Conservation (phyloP, 2,888 invertebrate species). For the Netelia fuscicornis region DNA sequence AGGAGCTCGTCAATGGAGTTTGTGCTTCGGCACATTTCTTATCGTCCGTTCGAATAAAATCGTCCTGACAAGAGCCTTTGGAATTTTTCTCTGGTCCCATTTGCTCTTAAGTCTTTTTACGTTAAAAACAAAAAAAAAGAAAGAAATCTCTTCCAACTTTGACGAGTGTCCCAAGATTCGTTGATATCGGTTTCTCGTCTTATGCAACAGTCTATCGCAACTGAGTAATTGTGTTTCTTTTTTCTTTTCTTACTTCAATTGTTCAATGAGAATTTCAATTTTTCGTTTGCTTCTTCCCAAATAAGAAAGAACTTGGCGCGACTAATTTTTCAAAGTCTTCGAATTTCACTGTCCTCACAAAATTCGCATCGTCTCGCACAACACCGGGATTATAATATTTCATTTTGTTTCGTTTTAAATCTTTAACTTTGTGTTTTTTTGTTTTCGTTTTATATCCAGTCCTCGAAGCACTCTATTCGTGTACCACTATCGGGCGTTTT, state of each 20-base stretch:
- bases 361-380: constrained; percentile 18
- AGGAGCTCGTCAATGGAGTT: constrained; percentile 3
- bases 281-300: neutral
- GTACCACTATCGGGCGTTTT: neutral
- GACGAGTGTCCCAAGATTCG: neutral
- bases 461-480: constrained; percentile 46
- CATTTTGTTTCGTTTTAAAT: constrained; percentile 14
- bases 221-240: neutral
- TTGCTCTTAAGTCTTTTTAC: constrained; percentile 1
- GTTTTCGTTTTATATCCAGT: constrained; percentile 19
- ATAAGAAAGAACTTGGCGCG: neutral
- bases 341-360: constrained; percentile 21
- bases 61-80: constrained; percentile 38
- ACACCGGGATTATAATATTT: neutral
- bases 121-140: neutral
- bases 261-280: neutral
- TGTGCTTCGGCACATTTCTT: neutral
- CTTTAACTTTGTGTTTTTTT: neutral
- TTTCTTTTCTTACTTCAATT: constrained; percentile 12
- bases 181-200: constrained; percentile 7
- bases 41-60: constrained; percentile 7
- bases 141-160: constrained; percentile 3
- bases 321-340: neutral
- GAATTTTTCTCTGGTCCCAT: constrained; percentile 58
- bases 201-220: neutral